Evolutionary conservation across 2,797 vertebrate genomes (phyloP).

Genomic region (Spinibarbus caldwelli): DNA sequence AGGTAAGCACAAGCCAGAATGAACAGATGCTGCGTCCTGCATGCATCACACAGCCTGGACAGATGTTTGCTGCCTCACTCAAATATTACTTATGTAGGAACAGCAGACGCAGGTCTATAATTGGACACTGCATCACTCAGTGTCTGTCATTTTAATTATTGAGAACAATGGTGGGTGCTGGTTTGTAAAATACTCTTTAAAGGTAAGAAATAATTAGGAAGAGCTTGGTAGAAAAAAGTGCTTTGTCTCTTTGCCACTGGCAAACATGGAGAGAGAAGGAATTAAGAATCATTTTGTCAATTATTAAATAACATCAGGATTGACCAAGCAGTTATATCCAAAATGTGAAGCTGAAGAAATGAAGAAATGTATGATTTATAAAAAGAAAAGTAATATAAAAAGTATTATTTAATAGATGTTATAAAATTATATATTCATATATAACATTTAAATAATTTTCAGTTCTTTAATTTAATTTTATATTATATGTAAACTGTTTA

Average conservation of each 20-base stretch:
- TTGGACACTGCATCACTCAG: background rate
- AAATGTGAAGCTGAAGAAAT: too few species aligned
- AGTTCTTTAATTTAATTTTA: too few species aligned
- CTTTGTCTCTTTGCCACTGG: background rate
- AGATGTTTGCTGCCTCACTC: background rate
- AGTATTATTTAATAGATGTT: too few species aligned
- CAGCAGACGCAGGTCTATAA: background rate
- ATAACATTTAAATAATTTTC: too few species aligned
- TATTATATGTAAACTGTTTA: background rate
- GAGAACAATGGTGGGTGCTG: background rate
- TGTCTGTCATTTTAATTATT: background rate
- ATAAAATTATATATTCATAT: too few species aligned
- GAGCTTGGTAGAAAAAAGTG: background rate
- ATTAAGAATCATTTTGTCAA: too few species aligned
- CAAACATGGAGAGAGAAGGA: too few species aligned
- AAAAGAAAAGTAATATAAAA: too few species aligned
- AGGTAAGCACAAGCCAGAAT: conserved; percentile 76
- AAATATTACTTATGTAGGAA: background rate
- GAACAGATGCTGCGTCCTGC: background rate
- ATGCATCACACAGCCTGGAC: background rate
- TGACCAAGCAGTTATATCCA: too few species aligned
- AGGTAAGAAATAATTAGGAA: background rate
- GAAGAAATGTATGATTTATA: too few species aligned
- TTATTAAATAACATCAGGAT: too few species aligned
- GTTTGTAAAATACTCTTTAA: background rate